Base-by-base conservation (phyloP, 2,113 vertebrate species). In the Brevimyrus niger region DNA sequence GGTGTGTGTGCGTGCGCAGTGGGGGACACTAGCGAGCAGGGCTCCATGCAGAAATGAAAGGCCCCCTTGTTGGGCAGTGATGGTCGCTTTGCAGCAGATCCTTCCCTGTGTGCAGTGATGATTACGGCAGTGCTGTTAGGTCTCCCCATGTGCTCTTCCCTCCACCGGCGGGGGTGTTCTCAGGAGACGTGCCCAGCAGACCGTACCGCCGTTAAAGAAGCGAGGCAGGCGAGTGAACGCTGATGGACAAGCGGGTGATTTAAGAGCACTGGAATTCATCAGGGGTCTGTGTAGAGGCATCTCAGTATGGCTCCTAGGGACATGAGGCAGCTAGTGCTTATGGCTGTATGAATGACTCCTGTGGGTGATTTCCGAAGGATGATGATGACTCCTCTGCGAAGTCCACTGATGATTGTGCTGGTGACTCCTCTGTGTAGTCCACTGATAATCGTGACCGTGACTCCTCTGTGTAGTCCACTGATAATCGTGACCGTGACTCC, bases 131-230 rank as follows among this genome's bases (percentile, higher is more conserved):
- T 69, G 88, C 17, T 53, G 91, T 92, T 89, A 91, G 91, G 90
- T 93, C 92, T 91, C 92, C 89, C 93, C 93, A 94, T 93, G 92
- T 91, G 85, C 87, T 80, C 87, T 50, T 90, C 61, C 50, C 90
- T 91, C 51, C 87, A 35, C 84, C 5, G 17, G 21, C 19, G 53
- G 50, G 89, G 88, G 93, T 94, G 92, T 93, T 93, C 90, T 89
- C 73, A 38, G 90, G 87, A 23, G 88, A 91, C 91, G 90, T 92
- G 90, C 89, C 0, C 19, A 42, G 76, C 10, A 27, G 90, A 87
- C 89, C 73, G 23, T 48, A 76, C 5, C 11, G 35, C 35, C 10
- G 73, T 80, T 80, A 80, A 53, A 15, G 82, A 53, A 69, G 89
- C 44, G 44, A 88, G 65, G 69, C 27, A 6, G n/a, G n/a, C 1